A percentile compares a stretch with the other conserved stretches of the same genome.
Evolutionary conservation across 1,140 invertebrate genomes (phyloP).

Genomic region (Arctopsyche grandis): DNA sequence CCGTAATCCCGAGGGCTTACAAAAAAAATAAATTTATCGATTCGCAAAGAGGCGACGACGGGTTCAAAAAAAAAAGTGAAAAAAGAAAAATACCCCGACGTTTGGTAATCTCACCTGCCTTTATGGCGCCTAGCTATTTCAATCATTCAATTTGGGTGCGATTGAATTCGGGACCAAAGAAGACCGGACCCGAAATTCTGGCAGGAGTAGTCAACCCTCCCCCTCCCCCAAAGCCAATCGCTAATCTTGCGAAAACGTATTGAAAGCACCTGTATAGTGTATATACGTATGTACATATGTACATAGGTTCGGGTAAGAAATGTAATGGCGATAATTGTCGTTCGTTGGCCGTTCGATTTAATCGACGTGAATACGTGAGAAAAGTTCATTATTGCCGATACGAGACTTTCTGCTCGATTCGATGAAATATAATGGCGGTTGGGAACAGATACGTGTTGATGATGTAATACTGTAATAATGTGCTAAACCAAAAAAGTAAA

Average conservation of each 20-base stretch:
- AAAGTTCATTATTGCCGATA: no score
- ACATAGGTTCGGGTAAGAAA: no score
- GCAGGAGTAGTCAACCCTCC: neutral
- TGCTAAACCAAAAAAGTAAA: no score
- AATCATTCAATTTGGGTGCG: slow-evolving; percentile 34
- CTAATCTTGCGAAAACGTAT: neutral
- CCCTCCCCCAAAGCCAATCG: neutral
- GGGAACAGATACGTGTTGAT: no score
- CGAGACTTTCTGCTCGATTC: no score
- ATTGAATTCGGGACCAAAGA: slow-evolving; percentile 15
- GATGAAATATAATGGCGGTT: no score
- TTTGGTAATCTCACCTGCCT: neutral
- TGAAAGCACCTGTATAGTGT: neutral
- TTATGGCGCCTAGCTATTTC: slow-evolving; percentile 15
- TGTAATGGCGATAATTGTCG: no score
- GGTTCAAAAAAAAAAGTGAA: neutral
- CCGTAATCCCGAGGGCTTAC: neutral
- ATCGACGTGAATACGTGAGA: no score
- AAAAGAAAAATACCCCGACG: neutral
- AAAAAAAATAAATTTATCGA: neutral
- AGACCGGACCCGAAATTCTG: neutral
- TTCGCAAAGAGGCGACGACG: neutral
- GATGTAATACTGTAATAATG: no score
- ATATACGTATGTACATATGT: no score
- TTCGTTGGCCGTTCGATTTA: no score